Evolutionary conservation across 2,888 invertebrate genomes (phyloP), one percentile per base, ranked within the genome.

Genomic region (Habrosyne pyritoides): DNA sequence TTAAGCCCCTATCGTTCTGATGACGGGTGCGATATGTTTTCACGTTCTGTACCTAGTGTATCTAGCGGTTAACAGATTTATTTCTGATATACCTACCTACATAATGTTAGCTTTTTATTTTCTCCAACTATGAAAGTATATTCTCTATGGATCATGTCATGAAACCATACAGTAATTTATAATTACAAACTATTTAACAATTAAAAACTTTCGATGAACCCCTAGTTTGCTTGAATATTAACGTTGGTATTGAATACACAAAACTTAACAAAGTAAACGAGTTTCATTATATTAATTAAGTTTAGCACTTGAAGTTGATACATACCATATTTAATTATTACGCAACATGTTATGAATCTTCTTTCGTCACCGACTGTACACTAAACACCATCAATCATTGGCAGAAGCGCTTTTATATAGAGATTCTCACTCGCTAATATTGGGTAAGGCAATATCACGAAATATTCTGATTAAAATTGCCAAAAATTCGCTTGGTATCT

Each of bases 361-460:
- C n/a, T 66, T 60, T 63, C 50, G 49, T 51, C 61, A 14, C 54
- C 26, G 53, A 50, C 42, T 42, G 18, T 42, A 6, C 30, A 30
- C 59, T 61, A 64, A 67, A 71, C 69, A 70, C 66, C 79, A 84
- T 83, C 81, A 77, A 83, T 84, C 83, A 84, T 78, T 78, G 81
- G 61, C 62, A n/a, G n/a, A n/a, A 63, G 60, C 66, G 66, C 66
- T 61, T 59, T 67, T 61, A 62, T 64, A 62, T 10, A 58, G 67
- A 65, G 63, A 64, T n/a, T n/a, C n/a, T n/a, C 57, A 60, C 54
- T 53, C 47, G 59, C 53, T 62, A 61, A 67, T 67, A 64, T 68
- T 58, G 49, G 53, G 57, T 64, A 63, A 60, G 63, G 71, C 66
- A 71, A 66, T 69, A 66, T 64, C 56, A 59, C 57, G 52, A 49